Evolutionary conservation across 2,888 invertebrate species (phyloP).

Genomic region (Acronicta alni): DNA sequence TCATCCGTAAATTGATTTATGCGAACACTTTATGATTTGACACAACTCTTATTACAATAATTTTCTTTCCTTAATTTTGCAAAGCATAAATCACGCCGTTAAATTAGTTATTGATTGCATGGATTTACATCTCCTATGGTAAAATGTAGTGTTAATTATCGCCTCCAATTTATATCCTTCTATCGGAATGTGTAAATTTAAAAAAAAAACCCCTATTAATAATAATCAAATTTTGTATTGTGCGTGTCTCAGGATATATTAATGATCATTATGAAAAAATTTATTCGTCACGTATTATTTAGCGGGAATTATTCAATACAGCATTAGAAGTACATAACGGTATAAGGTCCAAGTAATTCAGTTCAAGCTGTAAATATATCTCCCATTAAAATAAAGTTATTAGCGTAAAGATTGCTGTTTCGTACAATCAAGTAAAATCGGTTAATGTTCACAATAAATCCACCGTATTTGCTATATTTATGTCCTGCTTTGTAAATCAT

Average conservation of each 20-base stretch:
- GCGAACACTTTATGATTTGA: conserved; percentile 61
- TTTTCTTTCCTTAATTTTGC: conserved; percentile 56
- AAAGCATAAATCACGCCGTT: conserved; percentile 47
- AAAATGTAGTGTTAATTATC: conserved; percentile 51
- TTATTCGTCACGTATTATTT: conserved; percentile 28
- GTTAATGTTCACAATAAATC: conserved; percentile 56
- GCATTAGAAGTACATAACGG: conserved; percentile 51
- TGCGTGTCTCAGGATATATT: conserved; percentile 43
- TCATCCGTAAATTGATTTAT: conserved; percentile 70
- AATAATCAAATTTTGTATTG: conserved; percentile 47
- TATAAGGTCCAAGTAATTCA: conserved; percentile 51
- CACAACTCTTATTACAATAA: conserved; percentile 62
- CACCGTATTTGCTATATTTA: conserved; percentile 24
- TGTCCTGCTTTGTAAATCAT: conserved; percentile 4
- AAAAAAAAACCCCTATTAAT: conserved; percentile 47
- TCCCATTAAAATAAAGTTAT: conserved; percentile 60
- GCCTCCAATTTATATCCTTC: conserved; percentile 56
- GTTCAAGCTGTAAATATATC: conserved; percentile 53
- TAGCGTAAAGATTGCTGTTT: conserved; percentile 55
- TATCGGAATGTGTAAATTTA: conserved; percentile 43
- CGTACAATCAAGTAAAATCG: conserved; percentile 61
- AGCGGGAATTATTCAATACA: conserved; percentile 22
- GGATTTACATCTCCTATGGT: conserved; percentile 53
- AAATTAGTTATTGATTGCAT: conserved; percentile 46
- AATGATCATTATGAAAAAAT: conserved; percentile 29